Evolutionary conservation across 2,113 vertebrate genomes (phyloP).

Genomic region (Excalfactoria chinensis): DNA sequence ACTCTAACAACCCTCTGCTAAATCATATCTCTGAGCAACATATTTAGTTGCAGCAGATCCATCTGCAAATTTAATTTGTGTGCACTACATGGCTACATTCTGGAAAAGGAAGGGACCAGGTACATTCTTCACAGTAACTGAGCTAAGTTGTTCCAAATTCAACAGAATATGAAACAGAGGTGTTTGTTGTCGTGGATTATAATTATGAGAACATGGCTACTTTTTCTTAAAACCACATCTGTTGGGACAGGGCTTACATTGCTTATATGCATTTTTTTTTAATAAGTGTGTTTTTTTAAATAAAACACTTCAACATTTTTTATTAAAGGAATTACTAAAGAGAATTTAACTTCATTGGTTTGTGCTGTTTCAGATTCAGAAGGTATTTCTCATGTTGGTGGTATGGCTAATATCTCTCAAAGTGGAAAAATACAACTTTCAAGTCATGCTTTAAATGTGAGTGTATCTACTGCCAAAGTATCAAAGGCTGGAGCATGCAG

Average conservation of each 20-base stretch:
- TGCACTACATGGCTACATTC: background rate
- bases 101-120: background rate
- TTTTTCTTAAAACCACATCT: background rate
- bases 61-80: background rate
- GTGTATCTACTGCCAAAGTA: background rate
- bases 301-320: rapidly evolving
- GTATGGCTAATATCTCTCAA: background rate
- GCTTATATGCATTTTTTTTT: background rate
- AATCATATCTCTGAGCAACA: no score
- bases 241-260: background rate
- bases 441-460: background rate
- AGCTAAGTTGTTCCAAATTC: background rate
- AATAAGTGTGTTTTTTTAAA: background rate
- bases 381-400: background rate
- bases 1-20: no score
- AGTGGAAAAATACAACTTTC: background rate
- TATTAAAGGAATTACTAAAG: background rate
- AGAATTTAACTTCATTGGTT: background rate
- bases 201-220: background rate
- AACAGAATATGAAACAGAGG: background rate
- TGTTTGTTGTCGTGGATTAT: background rate
- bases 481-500: background rate
- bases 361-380: background rate
- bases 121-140: background rate
- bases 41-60: background rate